Conservation (phyloP, 1,140 invertebrate species). For the Pseudobourletiella spinata region DNA sequence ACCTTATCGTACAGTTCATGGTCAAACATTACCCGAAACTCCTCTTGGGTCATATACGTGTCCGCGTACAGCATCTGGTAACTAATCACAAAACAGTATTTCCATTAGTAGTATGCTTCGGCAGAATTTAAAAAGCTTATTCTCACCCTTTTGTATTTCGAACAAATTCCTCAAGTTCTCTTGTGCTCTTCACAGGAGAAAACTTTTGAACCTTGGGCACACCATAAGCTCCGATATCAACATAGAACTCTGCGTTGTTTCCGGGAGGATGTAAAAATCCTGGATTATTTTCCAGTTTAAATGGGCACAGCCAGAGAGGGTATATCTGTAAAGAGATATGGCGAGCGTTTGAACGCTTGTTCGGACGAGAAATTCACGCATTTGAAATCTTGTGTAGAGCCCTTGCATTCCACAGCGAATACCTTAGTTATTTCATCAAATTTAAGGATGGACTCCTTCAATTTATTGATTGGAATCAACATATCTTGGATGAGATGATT, state of each 20-base stretch:
- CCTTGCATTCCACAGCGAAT: no score
- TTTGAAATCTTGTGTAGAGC: not conserved
- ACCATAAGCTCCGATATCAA: constrained; percentile 72
- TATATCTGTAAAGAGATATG: constrained; percentile 58
- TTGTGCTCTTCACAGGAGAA: constrained; percentile 55
- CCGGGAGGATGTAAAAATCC: constrained; percentile 56
- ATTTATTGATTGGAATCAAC: constrained; percentile 57
- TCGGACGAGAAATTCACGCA: no score
- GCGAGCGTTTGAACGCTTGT: no score
- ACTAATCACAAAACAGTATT: constrained; percentile 38
- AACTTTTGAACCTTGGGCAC: constrained; percentile 55
- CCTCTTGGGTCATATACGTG: constrained; percentile 61
- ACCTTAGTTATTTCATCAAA: constrained; percentile 64
- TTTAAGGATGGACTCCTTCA: constrained; percentile 52
- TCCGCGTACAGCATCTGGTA: constrained; percentile 84
- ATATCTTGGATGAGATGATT: constrained; percentile 78
- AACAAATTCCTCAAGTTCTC: constrained; percentile 62
- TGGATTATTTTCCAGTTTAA: constrained; percentile 56
- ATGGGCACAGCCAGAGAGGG: constrained; percentile 76
- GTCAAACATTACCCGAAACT: constrained; percentile 77
- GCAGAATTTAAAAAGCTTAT: not conserved
- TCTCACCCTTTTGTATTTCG: constrained; percentile 54
- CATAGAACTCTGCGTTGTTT: constrained; percentile 53
- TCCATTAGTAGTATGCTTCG: not conserved
- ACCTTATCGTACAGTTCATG: constrained; percentile 65